Percentiles rank a stretch among this genome's conserved stretches.
phyloP scores from a whole-genome alignment of 2,888 invertebrate species.

The Phania funesta region DNA sequence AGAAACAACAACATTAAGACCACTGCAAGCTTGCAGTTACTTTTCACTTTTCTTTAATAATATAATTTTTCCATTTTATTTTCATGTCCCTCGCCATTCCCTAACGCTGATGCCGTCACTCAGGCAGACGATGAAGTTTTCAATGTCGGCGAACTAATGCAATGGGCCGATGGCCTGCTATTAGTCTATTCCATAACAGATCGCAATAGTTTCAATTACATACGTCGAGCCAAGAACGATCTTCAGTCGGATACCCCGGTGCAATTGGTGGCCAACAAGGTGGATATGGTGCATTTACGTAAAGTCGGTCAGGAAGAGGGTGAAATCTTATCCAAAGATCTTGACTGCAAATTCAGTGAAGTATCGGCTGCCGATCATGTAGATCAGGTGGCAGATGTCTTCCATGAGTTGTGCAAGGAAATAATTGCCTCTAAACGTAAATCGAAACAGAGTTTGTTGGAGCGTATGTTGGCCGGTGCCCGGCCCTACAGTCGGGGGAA shows the following conservation, averaged over 20 bases:
- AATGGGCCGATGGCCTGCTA: slow-evolving; percentile 95
- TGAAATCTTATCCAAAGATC: slow-evolving; percentile 92
- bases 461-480: slow-evolving; percentile 90
- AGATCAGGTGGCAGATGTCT: slow-evolving; percentile 90
- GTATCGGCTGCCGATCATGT: slow-evolving; percentile 94
- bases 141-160: slow-evolving; percentile 85
- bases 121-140: slow-evolving; percentile 88
- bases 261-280: slow-evolving; percentile 94
- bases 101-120: slow-evolving; percentile 23
- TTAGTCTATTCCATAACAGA: slow-evolving; percentile 95
- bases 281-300: slow-evolving; percentile 93
- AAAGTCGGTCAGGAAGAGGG: slow-evolving; percentile 94
- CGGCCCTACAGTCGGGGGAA: slow-evolving; percentile 91
- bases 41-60: slow-evolving; percentile 1
- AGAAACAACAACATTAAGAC: slow-evolving; percentile 13
- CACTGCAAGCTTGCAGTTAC: slow-evolving; percentile 37
- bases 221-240: slow-evolving; percentile 87
- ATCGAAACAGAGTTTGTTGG: slow-evolving; percentile 91
- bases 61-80: slow-evolving; percentile 8
- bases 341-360: slow-evolving; percentile 93
- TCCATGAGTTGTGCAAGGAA: slow-evolving; percentile 91
- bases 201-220: slow-evolving; percentile 90
- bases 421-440: slow-evolving; percentile 89
- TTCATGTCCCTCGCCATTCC: background rate
- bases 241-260: slow-evolving; percentile 88